Base-by-base conservation (phyloP, 2,797 vertebrate species). In the Coregonus sp. region DNA sequence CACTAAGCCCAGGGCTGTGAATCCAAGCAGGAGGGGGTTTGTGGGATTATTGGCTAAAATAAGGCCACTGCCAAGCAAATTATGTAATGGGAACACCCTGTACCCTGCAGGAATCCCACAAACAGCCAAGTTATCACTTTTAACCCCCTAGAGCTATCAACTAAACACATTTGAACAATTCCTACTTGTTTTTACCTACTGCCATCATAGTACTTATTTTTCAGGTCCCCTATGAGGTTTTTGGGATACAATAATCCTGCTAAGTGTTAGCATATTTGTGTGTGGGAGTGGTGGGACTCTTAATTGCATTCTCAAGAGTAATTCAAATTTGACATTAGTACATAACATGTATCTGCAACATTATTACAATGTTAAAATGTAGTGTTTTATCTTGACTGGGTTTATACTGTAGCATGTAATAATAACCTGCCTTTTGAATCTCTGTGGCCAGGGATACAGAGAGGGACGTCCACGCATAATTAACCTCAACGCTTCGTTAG, bases 71-170 rank as follows among this genome's bases (percentile, higher is more conserved):
- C 66, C 37, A 79, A 33, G 54, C 69, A 86, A 81, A 83, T 85
- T 81, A 86, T 86, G 81, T 80, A 86, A 83, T 50, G 66, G 72
- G 79, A 85, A 78, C 74, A 77, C 69, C 73, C 71, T 76, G 70
- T 74, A 78, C 75, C 80, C 80, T 20, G 40, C 54, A 68, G 83
- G 80, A 18, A 63, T 75, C 77, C 56, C 52, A 72, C 73, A 72
- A 65, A 70, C 61, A 74, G 65, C 73, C 47, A 77, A 70, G 74
- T 75, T 63, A 63, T 25, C 59, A 63, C 59, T 63, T 63, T 63
- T 63, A 63, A 63, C 59, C 7, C 20, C 59, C 59, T 25, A 25
- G 9, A 63, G 59, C 59, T 25, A 25, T 63, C 59, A 63, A 63
- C 18, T 59, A 59, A 59, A 20, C 29, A 63, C 59, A 63, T 63